Conservation (phyloP, 1,140 invertebrate species). For the Gryon sp. region DNA sequence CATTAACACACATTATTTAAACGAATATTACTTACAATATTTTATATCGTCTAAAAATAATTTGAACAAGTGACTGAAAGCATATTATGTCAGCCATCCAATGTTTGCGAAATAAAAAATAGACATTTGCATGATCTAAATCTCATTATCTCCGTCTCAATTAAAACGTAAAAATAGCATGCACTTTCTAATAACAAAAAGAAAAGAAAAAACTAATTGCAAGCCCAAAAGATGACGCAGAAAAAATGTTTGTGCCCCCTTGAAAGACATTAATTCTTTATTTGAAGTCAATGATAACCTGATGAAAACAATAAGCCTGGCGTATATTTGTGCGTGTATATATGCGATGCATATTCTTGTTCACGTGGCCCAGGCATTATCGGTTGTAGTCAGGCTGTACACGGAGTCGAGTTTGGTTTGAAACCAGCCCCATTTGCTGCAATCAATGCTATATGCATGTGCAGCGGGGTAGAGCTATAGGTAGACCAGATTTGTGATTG, state of each 20-base stretch:
- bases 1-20: too few species aligned
- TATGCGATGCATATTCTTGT: conserved; percentile 43
- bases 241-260: conserved; percentile 14
- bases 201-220: too few species aligned
- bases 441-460: conserved; percentile 64
- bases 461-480: conserved; percentile 55
- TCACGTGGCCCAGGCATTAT: conserved; percentile 46
- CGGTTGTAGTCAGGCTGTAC: conserved; percentile 34
- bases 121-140: too few species aligned
- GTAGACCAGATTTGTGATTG: conserved; percentile 67
- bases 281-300: conserved; percentile 61
- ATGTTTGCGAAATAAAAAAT: too few species aligned
- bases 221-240: conserved; percentile 9
- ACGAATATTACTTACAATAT: too few species aligned
- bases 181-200: too few species aligned
- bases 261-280: conserved; percentile 46
- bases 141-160: too few species aligned
- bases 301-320: conserved; percentile 63
- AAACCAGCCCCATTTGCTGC: conserved; percentile 61
- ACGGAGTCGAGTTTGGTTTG: conserved; percentile 48
- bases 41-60: too few species aligned
- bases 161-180: too few species aligned
- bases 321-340: conserved; percentile 22
- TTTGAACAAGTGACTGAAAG: too few species aligned
- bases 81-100: too few species aligned